Evolutionary conservation across 2,888 invertebrate species (phyloP).

Genomic region (Hermaeophaga mercurialis): DNA sequence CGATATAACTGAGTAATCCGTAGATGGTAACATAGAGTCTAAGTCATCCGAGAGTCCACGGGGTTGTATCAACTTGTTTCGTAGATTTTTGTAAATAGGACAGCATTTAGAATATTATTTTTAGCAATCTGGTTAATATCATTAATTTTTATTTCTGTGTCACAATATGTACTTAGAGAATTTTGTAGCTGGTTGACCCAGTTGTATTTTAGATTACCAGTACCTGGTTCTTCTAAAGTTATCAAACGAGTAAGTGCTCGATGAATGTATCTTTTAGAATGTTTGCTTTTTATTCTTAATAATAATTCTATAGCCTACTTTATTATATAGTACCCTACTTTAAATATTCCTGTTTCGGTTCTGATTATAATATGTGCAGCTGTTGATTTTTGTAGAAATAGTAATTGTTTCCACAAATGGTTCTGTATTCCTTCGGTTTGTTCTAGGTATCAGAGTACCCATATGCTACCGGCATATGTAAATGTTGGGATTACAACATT

Average conservation of each 20-base stretch:
- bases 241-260: neutral
- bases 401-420: neutral
- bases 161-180: neutral
- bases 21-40: too few relatives aligned
- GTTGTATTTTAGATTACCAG: neutral
- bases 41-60: too few relatives aligned
- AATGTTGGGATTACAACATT: neutral
- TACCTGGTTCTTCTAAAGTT: neutral
- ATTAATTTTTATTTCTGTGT: neutral
- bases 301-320: neutral
- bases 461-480: conserved; percentile 3
- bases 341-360: neutral
- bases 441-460: neutral
- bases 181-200: neutral
- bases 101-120: too few relatives aligned
- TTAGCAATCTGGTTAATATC: neutral
- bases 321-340: conserved; percentile 4
- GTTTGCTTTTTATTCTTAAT: neutral
- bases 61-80: too few relatives aligned
- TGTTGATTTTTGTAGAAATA: neutral
- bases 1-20: too few relatives aligned
- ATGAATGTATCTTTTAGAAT: neutral
- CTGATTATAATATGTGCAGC: neutral
- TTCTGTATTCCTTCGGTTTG: neutral
- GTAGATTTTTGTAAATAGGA: too few relatives aligned